phyloP scores from a whole-genome alignment of 2,888 invertebrate species.

The Bellardia pandia region DNA sequence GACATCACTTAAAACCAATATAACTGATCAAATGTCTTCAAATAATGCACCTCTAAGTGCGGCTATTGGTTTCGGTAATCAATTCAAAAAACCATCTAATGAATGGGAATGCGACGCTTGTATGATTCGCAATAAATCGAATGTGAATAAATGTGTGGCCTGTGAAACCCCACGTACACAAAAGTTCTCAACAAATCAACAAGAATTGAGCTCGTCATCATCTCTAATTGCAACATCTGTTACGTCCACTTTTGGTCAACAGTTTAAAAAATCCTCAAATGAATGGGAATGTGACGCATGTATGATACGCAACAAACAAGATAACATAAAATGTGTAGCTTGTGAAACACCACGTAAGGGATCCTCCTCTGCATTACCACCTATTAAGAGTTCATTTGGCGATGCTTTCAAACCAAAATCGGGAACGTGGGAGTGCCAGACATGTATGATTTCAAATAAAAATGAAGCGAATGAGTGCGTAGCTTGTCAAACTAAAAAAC shows the following conservation, averaged over 20 bases:
- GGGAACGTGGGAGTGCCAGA: conserved; percentile 86
- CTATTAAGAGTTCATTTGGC: conserved; percentile 79
- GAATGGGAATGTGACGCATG: conserved; percentile 89
- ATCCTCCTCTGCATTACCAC: not conserved
- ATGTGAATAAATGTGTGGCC: conserved; percentile 85
- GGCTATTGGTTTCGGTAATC: conserved; percentile 77
- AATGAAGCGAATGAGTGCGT: conserved; percentile 84
- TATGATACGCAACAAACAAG: conserved; percentile 86
- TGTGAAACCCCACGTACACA: conserved; percentile 84
- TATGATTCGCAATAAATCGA: conserved; percentile 86
- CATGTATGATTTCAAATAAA: conserved; percentile 86
- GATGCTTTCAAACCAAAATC: conserved; percentile 85
- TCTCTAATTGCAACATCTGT: conserved; percentile 9
- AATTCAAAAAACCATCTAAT: conserved; percentile 85
- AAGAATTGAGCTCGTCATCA: conserved; percentile 10
- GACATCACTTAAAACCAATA: conserved; percentile 10
- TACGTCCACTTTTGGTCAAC: conserved; percentile 75
- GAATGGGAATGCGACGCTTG: conserved; percentile 89
- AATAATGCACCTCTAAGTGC: conserved; percentile 40
- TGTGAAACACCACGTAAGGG: conserved; percentile 84
- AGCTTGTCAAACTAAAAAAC: conserved; percentile 85
- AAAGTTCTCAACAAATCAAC: conserved; percentile 65
- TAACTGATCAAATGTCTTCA: conserved; percentile 1
- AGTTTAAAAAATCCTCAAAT: conserved; percentile 85
- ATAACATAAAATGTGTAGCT: conserved; percentile 85